phyloP scores from a whole-genome alignment of 2,888 invertebrate genomes.

The Teleogryllus oceanicus region DNA sequence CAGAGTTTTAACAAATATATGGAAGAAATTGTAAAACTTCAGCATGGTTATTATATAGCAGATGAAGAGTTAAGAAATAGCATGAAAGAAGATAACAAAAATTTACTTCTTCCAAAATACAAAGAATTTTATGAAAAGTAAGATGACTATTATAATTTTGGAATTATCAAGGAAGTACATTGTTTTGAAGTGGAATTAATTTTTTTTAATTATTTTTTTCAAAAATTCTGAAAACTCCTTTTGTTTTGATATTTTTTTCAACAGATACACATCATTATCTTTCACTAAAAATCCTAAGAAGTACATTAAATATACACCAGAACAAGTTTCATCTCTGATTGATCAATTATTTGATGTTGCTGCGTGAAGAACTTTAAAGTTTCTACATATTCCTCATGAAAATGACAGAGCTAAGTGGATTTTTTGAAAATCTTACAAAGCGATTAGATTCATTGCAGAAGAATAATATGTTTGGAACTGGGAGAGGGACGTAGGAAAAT shows the following conservation, averaged over 20 bases:
- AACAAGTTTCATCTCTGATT: slow-evolving; percentile 76
- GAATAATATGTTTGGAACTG: no score
- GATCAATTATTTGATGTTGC: slow-evolving; percentile 91
- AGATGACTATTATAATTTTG: slow-evolving; percentile 40
- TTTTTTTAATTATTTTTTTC: no score
- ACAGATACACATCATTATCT: slow-evolving; percentile 65
- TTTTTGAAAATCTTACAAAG: no score
- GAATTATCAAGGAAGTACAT: no score
- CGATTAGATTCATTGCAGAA: no score
- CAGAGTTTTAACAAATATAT: slow-evolving; percentile 95
- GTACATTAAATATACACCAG: slow-evolving; percentile 85
- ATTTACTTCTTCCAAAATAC: slow-evolving; percentile 82
- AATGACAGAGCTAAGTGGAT: no score
- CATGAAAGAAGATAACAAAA: slow-evolving; percentile 85
- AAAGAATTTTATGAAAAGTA: slow-evolving; percentile 71
- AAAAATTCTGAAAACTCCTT: no score
- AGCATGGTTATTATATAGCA: slow-evolving; percentile 89
- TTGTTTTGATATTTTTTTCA: slow-evolving; percentile 37
- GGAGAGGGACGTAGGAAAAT: no score
- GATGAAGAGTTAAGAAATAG: slow-evolving; percentile 85
- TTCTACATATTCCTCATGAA: no score
- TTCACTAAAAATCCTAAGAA: slow-evolving; percentile 93
- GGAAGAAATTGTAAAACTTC: slow-evolving; percentile 80
- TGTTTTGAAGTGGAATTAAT: no score
- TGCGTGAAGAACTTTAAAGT: slow-evolving; percentile 51